Base-by-base conservation (phyloP, 2,113 vertebrate genomes). In the Toxotes jaculatrix region DNA sequence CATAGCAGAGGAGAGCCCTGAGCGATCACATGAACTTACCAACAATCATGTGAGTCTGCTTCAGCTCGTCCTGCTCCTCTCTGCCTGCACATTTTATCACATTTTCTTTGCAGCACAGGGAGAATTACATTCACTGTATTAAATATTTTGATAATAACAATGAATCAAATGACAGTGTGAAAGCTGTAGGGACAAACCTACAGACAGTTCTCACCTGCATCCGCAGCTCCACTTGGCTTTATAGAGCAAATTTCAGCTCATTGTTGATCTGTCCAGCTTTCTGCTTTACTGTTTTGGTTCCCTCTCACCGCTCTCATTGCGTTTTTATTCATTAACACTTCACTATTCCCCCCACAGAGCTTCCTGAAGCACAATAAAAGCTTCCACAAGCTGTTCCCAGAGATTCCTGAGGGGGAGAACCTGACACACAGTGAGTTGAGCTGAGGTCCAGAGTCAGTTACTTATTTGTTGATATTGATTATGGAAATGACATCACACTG, bases 321-420 rank as follows among this genome's bases (percentile, higher is more conserved):
- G 9, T 10, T 71, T 71, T 57, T 11, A 57, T 13, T 43, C 14
- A 12, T 42, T 38, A 47, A 57, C 9, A 7, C 23, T n/a, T 4
- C 1, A 2, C 21, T 71, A 4, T 69, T 42, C 21, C 65, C 8
- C 31, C 47, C 14, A 2, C 88, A 95, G 95, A 92, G 89, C 47
- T 92, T 87, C 56, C 53, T 32, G 66, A 96, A 95, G 62, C 85
- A 68, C 9, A 80, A 83, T 11, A 87, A 89, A 71, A 86, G 79
- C 56, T 97, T 97, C 90, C 94, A 91, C 87, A 96, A 95, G 49
- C 90, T 95, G 67, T 98, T 97, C 31, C 85, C 76, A 55, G 95
- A 95, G 7, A 81, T 97, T 2, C 78, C 94, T 0, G 89, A 93
- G 66, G 86, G 7, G 9, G 95, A 96, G 7, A 77, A 27, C 0